Conservation (phyloP, 2,113 vertebrate genomes). For the Sapajus apella region DNA sequence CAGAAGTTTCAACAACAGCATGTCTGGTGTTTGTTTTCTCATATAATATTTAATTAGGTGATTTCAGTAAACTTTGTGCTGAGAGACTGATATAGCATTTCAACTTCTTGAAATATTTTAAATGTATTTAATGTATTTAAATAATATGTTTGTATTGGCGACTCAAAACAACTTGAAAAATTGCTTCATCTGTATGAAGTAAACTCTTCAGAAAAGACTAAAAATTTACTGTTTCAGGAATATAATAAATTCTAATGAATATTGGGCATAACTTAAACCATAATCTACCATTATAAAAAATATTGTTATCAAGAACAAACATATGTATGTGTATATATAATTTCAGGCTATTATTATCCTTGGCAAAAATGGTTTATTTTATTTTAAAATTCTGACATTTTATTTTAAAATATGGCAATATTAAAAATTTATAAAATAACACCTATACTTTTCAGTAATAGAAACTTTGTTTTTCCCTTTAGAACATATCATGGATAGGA, state of each 20-base stretch:
- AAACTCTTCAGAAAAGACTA: not conserved
- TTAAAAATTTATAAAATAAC: not conserved
- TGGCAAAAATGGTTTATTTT: not conserved
- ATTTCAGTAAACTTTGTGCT: not conserved
- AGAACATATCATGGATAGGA: not conserved
- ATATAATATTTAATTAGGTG: not conserved
- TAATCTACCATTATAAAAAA: not conserved
- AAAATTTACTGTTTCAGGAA: not conserved
- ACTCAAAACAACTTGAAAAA: not conserved
- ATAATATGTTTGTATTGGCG: not conserved
- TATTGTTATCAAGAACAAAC: not conserved
- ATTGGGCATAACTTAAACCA: not conserved
- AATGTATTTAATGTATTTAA: too few relatives aligned
- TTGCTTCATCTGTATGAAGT: not conserved
- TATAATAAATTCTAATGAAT: not conserved
- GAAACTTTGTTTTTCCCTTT: not conserved
- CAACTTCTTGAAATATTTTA: not conserved
- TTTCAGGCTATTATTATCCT: not conserved
- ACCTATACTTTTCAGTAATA: not conserved
- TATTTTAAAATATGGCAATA: not conserved
- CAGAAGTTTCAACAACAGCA: conserved; percentile 43
- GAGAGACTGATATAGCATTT: not conserved
- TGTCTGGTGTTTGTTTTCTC: not conserved
- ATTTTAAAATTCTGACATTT: not conserved
- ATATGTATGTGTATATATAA: not conserved